Base-by-base conservation (phyloP, 2,888 invertebrate genomes). In the Nyleta sp. region DNA sequence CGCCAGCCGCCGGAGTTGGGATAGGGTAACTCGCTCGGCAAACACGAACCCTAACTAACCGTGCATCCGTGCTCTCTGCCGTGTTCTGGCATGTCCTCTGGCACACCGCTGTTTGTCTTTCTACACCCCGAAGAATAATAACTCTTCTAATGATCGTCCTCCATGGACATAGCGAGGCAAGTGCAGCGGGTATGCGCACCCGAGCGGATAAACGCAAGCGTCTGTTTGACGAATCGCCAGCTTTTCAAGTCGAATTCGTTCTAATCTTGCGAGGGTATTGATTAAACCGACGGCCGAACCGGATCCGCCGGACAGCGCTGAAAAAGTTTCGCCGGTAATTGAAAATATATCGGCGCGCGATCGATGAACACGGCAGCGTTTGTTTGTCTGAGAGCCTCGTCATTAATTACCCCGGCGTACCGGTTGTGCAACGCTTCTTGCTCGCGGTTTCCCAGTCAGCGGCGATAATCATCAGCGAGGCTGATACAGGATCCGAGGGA, bases 21-120 rank as follows among this genome's bases (percentile, higher is more conserved):
- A 89, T 88, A 88, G 90, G 89, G 89, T 90, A 90, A 90, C 90
- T 90, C 89, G 90, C 90, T 88, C 87, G 85, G 88, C 89, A 90
- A 90, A 90, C 90, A 90, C 89, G 86, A 87, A 85, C 88, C 90
- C 90, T 90, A 90, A 90, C 90, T 90, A 90, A 90, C 90, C 88
- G 87, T 87, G 85, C 89, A 87, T 88, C 87, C 87, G 87, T 81
- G 85, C 84, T 82, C 84, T 67, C 59, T 74, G 64, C 74, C 52
- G 64, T 70, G 70, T 60, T 64, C 79, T 52, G 55, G 28, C 80
- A 81, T 78, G 65, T 76, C 60, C 79, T 71, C 62, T 20, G 48
- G 67, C 62, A 17, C 65, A 24, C 13, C 48, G 18, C 15, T 88
- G 86, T 87, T 88, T 87, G 85, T 84, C 85, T 87, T 87, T 84